Percentiles rank a stretch among this genome's conserved stretches.
Conservation (phyloP, 2,797 vertebrate genomes). For the Avahi laniger region DNA sequence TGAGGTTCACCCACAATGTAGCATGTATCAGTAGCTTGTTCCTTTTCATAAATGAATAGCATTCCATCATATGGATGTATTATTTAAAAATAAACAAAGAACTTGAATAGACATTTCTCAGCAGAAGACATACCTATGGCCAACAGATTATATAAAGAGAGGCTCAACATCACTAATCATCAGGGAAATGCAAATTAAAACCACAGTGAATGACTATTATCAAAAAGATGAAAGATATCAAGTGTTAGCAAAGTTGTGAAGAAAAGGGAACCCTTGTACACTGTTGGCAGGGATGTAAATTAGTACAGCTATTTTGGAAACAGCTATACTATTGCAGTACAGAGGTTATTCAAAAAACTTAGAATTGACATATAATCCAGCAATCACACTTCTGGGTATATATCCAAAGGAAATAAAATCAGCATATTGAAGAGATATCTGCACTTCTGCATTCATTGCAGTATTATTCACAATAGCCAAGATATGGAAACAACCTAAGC, state of each 20-base stretch:
- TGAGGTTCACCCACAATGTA: neutral
- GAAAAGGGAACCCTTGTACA: neutral
- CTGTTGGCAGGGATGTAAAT: neutral
- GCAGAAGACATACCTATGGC: neutral
- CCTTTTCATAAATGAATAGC: neutral
- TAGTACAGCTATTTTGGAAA: neutral
- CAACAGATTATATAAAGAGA: neutral
- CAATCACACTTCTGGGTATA: neutral
- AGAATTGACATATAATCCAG: neutral
- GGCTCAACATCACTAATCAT: neutral
- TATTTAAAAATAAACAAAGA: neutral
- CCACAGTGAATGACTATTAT: neutral
- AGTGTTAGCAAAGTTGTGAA: neutral
- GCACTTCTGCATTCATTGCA: no score
- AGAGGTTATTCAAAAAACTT: neutral
- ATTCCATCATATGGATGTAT: neutral
- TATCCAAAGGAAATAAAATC: neutral
- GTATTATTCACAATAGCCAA: neutral
- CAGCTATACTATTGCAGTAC: neutral
- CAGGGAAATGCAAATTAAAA: neutral
- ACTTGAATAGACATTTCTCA: neutral
- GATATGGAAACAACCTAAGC: neutral
- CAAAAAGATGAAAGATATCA: neutral
- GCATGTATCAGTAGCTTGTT: neutral
- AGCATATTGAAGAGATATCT: neutral